Conservation (phyloP, 2,113 vertebrate genomes). For the Theristicus caerulescens region DNA sequence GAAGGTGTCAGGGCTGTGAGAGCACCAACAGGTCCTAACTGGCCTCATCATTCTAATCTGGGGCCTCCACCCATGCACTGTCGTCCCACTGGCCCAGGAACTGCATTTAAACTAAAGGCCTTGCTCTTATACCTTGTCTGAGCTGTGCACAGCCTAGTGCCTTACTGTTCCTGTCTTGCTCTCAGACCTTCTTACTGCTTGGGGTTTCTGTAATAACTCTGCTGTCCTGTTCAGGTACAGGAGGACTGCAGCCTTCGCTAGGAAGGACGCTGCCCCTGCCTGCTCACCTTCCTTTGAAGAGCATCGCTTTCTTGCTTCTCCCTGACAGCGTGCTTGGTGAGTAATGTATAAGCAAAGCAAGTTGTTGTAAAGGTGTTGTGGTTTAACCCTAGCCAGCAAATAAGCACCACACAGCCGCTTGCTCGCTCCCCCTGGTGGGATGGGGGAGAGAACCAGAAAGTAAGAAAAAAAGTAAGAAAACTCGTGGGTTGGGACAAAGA, state of each 20-base stretch:
- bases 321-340: neutral
- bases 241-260: neutral
- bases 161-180: neutral
- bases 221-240: neutral
- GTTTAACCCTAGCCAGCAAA: no score
- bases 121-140: neutral
- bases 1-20: neutral
- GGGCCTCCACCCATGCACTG: accelerated
- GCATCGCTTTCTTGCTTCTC: neutral
- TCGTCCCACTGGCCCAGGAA: neutral
- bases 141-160: neutral
- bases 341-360: neutral
- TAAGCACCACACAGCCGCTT: no score
- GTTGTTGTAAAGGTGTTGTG: neutral
- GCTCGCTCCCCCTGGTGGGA: no score
- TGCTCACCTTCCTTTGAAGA: neutral
- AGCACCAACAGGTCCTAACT: neutral
- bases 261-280: neutral
- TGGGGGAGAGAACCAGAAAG: no score
- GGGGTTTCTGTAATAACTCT: neutral
- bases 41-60: neutral
- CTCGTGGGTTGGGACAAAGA: no score
- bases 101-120: neutral
- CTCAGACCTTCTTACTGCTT: neutral
- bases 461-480: no score